Evolutionary conservation across 1,140 invertebrate species (phyloP).

Genomic region (Scaptomyza pallida): DNA sequence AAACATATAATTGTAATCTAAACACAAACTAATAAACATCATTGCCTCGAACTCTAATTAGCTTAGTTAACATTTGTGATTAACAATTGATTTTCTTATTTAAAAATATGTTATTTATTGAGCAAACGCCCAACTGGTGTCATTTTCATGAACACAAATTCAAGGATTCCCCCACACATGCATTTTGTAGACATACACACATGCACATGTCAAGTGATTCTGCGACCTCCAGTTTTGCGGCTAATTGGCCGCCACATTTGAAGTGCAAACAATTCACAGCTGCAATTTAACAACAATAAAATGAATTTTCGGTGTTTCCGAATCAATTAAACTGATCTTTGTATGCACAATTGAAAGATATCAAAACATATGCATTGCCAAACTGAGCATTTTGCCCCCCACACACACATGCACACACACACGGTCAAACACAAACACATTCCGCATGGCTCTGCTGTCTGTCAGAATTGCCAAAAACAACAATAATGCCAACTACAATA

Average conservation of each 20-base stretch:
- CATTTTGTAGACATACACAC: not conserved
- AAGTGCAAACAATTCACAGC: constrained; percentile 34
- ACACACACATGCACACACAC: not conserved
- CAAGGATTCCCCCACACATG: constrained; percentile 18
- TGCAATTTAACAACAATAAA: constrained; percentile 42
- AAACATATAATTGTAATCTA: too few relatives aligned
- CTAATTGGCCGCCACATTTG: constrained; percentile 38
- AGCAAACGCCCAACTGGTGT: not conserved
- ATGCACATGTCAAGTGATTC: constrained; percentile 15
- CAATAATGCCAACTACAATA: constrained; percentile 64
- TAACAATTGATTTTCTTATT: not conserved
- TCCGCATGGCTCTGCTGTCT: constrained; percentile 60
- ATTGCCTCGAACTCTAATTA: too few relatives aligned
- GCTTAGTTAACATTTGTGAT: not conserved
- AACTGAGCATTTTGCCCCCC: constrained; percentile 29
- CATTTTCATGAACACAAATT: constrained; percentile 1
- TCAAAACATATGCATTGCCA: constrained; percentile 62
- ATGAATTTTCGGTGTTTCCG: constrained; percentile 23
- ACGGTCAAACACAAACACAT: constrained; percentile 21
- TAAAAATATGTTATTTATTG: not conserved
- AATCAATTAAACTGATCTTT: constrained; percentile 39
- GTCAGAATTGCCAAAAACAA: constrained; percentile 61
- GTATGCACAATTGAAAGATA: constrained; percentile 51
- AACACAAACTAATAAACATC: too few relatives aligned
- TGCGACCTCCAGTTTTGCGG: constrained; percentile 25